phyloP scores from a whole-genome alignment of 2,888 invertebrate species.

The Gasteruption jaculator region DNA sequence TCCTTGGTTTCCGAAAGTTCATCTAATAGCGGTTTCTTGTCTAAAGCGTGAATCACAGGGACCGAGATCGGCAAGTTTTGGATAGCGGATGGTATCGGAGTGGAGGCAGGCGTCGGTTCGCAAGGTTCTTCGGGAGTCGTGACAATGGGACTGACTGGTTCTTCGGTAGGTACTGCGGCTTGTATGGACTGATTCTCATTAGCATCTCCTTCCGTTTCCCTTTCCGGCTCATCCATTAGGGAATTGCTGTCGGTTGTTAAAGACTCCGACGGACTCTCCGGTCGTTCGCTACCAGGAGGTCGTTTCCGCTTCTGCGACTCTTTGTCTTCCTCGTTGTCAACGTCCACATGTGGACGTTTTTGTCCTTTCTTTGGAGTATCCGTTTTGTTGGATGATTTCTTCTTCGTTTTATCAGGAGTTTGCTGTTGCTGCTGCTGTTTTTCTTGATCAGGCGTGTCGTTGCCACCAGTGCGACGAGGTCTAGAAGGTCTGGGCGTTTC shows the following conservation, averaged over 20 bases:
- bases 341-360: constrained; percentile 58
- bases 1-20: constrained; percentile 38
- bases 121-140: constrained; percentile 40
- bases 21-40: constrained; percentile 40
- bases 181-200: constrained; percentile 37
- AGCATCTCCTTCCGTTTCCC: constrained; percentile 43
- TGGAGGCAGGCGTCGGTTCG: constrained; percentile 34
- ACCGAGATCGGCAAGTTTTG: constrained; percentile 45
- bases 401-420: constrained; percentile 55
- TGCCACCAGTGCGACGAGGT: constrained; percentile 59
- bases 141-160: constrained; percentile 31
- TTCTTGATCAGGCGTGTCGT: constrained; percentile 57
- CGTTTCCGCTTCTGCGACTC: constrained; percentile 61
- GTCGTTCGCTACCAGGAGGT: constrained; percentile 57
- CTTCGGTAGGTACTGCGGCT: constrained; percentile 31
- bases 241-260: constrained; percentile 83
- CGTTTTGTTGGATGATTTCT: constrained; percentile 43
- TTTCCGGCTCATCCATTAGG: constrained; percentile 64
- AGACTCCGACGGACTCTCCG: constrained; percentile 78
- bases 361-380: constrained; percentile 55
- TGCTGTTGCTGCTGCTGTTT: constrained; percentile 41
- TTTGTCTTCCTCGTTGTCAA: constrained; percentile 58
- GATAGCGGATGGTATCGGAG: constrained; percentile 37
- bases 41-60: constrained; percentile 44
- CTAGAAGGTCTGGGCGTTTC: constrained; percentile 56